A percentile compares a stretch with the other conserved stretches of the same genome.
These are phyloP conservation scores for Radopholus similis DNA, from an alignment of 1,140 invertebrate species.

Conservation along the genomic window DNA sequence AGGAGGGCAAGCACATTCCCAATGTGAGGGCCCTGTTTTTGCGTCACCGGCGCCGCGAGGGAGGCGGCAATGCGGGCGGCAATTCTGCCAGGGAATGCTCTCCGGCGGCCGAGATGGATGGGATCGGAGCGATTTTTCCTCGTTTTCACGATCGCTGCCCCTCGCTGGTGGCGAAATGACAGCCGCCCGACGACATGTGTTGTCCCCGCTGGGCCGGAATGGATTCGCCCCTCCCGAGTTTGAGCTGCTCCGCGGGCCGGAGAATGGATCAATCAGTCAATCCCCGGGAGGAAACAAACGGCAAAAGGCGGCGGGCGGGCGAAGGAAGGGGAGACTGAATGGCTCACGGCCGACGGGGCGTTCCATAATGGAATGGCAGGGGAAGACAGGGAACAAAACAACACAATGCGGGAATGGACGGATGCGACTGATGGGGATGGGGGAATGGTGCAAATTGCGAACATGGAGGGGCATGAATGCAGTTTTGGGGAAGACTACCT, in stretches of 20 bases:
- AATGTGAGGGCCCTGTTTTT: no score
- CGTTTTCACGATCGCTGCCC: no score
- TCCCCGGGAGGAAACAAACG: background rate
- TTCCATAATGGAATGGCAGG: background rate
- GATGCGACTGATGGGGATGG: background rate
- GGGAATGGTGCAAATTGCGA: background rate
- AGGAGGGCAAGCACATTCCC: no score
- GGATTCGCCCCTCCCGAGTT: background rate
- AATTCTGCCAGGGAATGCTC: no score
- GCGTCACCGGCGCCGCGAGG: no score
- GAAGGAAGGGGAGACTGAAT: background rate
- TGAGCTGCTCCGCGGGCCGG: background rate
- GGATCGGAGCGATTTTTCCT: no score
- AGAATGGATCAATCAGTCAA: conserved; percentile 9
- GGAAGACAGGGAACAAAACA: background rate
- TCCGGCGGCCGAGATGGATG: no score
- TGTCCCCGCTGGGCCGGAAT: no score
- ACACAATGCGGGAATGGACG: background rate
- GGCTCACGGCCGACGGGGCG: background rate
- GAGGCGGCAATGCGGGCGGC: no score
- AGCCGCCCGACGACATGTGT: conserved; percentile 6
- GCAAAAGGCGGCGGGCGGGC: background rate
- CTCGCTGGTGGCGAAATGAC: no score
- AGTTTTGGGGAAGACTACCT: no score
- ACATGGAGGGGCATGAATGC: no score